These are phyloP conservation scores for Drosophila neonasuta DNA, from an alignment of 2,888 invertebrate species.

Conservation along the genomic window DNA sequence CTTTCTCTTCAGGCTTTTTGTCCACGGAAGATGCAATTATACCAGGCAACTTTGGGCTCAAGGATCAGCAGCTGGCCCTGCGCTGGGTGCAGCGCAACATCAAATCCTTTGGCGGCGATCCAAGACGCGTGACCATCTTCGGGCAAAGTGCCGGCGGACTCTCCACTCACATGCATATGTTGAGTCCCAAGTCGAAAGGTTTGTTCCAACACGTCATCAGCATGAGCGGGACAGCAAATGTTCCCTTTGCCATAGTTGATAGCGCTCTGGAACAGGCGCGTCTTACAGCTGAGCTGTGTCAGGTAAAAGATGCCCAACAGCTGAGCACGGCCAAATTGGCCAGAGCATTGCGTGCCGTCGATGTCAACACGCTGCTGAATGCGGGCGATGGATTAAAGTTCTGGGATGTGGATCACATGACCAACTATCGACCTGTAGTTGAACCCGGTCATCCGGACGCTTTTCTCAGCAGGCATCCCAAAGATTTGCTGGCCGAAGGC, in stretches of 20 bases:
- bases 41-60: slow-evolving; percentile 83
- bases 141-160: slow-evolving; percentile 83
- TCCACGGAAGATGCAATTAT: slow-evolving; percentile 82
- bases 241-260: slow-evolving; percentile 78
- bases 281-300: slow-evolving; percentile 81
- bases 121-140: slow-evolving; percentile 82
- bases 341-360: slow-evolving; percentile 81
- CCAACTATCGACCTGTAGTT: slow-evolving; percentile 82
- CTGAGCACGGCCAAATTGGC: slow-evolving; percentile 79
- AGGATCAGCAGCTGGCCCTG: slow-evolving; percentile 83
- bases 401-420: slow-evolving; percentile 83
- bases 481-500: slow-evolving; percentile 80
- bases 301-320: slow-evolving; percentile 75
- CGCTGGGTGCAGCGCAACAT: slow-evolving; percentile 83
- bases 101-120: slow-evolving; percentile 82
- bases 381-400: slow-evolving; percentile 83
- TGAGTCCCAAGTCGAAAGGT: slow-evolving; percentile 82
- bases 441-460: slow-evolving; percentile 80
- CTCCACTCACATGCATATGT: slow-evolving; percentile 83
- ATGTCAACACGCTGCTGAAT: slow-evolving; percentile 80
- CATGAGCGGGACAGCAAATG: slow-evolving; percentile 83
- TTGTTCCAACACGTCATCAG: slow-evolving; percentile 83
- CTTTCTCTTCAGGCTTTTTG: slow-evolving; percentile 79
- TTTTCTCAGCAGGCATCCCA: slow-evolving; percentile 83
- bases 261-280: slow-evolving; percentile 79